phyloP scores from a whole-genome alignment of 1,140 invertebrate species.

The Polypedilum pembai region DNA sequence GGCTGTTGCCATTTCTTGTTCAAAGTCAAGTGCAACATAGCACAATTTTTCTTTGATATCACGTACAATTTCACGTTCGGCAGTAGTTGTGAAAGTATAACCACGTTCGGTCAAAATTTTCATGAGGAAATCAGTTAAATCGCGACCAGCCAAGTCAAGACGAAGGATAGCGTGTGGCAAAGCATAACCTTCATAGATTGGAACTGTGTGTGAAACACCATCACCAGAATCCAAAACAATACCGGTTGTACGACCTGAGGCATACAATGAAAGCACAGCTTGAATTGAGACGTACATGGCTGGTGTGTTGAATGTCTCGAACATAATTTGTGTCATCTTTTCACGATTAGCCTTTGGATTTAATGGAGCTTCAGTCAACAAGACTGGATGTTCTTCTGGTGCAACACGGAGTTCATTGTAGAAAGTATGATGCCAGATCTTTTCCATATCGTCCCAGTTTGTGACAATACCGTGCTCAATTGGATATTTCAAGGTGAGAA shows the following conservation, averaged over 20 bases:
- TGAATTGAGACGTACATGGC: slow-evolving; percentile 59
- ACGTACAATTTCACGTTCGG: slow-evolving; percentile 67
- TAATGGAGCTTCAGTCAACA: slow-evolving; percentile 82
- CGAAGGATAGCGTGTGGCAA: slow-evolving; percentile 67
- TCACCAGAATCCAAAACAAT: slow-evolving; percentile 72
- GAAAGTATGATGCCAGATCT: slow-evolving; percentile 94
- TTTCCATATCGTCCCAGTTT: slow-evolving; percentile 98
- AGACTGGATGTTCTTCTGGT: slow-evolving; percentile 86
- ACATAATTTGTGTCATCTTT: slow-evolving; percentile 75
- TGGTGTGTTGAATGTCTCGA: slow-evolving; percentile 62
- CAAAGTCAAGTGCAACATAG: slow-evolving; percentile 70
- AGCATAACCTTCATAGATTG: slow-evolving; percentile 66
- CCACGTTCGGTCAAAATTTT: slow-evolving; percentile 62
- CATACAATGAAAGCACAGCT: slow-evolving; percentile 70
- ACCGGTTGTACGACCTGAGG: slow-evolving; percentile 73
- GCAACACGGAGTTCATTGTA: slow-evolving; percentile 92
- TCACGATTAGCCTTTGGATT: slow-evolving; percentile 63
- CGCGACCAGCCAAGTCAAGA: slow-evolving; percentile 70
- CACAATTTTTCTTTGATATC: slow-evolving; percentile 73
- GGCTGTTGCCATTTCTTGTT: slow-evolving; percentile 75
- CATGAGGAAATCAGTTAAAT: slow-evolving; percentile 64
- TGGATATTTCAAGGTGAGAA: slow-evolving; percentile 60
- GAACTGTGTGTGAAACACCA: slow-evolving; percentile 73
- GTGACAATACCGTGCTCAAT: slow-evolving; percentile 80
- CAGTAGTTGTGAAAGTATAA: slow-evolving; percentile 52